Evolutionary conservation across 2,888 invertebrate species (phyloP).

Genomic region (Spodoptera littoralis): DNA sequence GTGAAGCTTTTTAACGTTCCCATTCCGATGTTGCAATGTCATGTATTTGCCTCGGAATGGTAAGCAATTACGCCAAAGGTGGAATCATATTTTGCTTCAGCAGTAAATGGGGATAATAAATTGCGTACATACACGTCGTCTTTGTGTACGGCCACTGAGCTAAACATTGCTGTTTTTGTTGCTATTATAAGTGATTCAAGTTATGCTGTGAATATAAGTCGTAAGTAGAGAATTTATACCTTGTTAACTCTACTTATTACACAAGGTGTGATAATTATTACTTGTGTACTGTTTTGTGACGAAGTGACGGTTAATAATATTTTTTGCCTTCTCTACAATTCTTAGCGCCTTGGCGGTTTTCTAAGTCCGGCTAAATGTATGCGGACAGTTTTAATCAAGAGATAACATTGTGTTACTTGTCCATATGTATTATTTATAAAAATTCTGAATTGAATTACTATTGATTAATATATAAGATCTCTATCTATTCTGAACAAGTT

Average conservation of each 20-base stretch:
- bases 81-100: constrained; percentile 50
- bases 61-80: constrained; percentile 47
- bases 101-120: constrained; percentile 42
- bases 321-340: constrained; percentile 17
- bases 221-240: constrained; percentile 37
- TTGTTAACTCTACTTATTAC: constrained; percentile 36
- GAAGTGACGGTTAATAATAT: constrained; percentile 18
- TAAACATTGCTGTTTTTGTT: constrained; percentile 33
- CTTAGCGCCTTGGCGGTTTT: constrained; percentile 27
- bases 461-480: constrained; percentile 1
- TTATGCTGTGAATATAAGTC: constrained; percentile 40
- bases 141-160: constrained; percentile 6
- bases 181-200: constrained; percentile 19
- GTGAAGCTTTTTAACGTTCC: constrained; percentile 49
- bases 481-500: constrained; percentile 14
- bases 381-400: constrained; percentile 4
- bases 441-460: constrained; percentile 26
- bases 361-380: constrained; percentile 5
- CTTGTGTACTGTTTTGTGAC: constrained; percentile 14
- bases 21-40: constrained; percentile 45
- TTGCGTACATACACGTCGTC: constrained; percentile 29
- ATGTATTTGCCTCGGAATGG: constrained; percentile 43
- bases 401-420: constrained; percentile 9
- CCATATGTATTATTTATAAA: constrained; percentile 24
- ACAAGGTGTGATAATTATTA: constrained; percentile 41